These are phyloP conservation scores for Alfaro cultratus DNA, from an alignment of 2,797 vertebrate genomes.

Conservation along the genomic window DNA sequence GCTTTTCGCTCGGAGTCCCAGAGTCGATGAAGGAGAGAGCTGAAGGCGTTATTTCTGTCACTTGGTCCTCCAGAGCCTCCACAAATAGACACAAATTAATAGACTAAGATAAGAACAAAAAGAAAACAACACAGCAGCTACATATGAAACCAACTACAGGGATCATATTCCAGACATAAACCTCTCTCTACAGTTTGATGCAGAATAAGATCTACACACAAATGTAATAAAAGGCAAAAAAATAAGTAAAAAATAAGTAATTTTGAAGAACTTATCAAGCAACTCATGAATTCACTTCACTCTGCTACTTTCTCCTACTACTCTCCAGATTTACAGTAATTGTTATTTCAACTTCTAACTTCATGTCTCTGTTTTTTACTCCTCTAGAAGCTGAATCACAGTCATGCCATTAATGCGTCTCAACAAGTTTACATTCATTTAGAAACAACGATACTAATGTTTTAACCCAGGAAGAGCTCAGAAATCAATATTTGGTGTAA, in stretches of 20 bases:
- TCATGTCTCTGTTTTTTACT: too few relatives aligned
- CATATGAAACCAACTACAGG: background rate
- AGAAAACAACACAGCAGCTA: background rate
- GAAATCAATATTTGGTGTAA: too few relatives aligned
- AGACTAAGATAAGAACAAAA: background rate
- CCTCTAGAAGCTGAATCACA: too few relatives aligned
- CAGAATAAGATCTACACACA: background rate
- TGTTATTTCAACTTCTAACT: background rate
- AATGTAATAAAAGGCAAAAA: background rate
- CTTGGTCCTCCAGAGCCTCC: slow-evolving; percentile 91
- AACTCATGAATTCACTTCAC: background rate
- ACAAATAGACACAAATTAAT: slow-evolving; percentile 27
- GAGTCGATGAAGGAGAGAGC: slow-evolving; percentile 91
- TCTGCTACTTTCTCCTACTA: background rate
- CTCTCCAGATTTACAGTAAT: background rate
- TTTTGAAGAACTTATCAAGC: background rate
- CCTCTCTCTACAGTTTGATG: background rate
- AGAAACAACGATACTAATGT: too few relatives aligned
- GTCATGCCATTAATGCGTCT: too few relatives aligned
- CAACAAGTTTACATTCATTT: too few relatives aligned
- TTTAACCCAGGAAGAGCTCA: too few relatives aligned
- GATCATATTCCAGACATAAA: background rate
- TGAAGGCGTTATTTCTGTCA: slow-evolving; percentile 88
- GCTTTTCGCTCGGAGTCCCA: slow-evolving; percentile 85
- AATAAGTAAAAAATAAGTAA: background rate